Base-by-base conservation (phyloP, 2,113 vertebrate genomes). In the Pluvianellus socialis region DNA sequence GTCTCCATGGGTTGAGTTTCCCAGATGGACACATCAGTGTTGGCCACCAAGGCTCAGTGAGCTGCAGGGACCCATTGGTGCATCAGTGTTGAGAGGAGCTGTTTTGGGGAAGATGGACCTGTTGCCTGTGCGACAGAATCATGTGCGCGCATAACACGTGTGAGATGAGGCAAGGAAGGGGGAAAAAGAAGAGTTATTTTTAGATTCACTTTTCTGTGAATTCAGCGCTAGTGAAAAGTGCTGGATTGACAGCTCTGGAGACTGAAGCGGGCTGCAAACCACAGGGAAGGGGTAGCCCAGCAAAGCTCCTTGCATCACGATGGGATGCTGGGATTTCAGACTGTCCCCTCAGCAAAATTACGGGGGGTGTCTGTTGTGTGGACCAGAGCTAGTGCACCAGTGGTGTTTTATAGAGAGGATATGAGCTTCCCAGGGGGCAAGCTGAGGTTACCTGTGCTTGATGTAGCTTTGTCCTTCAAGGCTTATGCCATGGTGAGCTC, bases 131-230 rank as follows among this genome's bases (percentile, higher is more conserved):
- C 33, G 0, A 83, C 95, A 86, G 59, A 80, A 65, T 93, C 94
- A 89, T 65, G 86, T 80, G 88, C 10, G 0, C 5, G 5, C 9
- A 1, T 18, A 49, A 47, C 63, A 86, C 56, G 80, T 95, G 92
- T 79, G 95, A 79, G 86, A 92, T 87, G 92, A 96, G 92, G 94
- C 79, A 40, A 44, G 68, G 74, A 79, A 75, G 27, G n/a, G 90
- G 87, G 59, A 9, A 82, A 88, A 92, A 84, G 40, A 79, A 44
- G 72, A 42, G 82, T 80, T 96, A 92, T 95, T 92, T 93, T 96
- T 94, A 84, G 94, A 10, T 86, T 94, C 86, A 94, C 92, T 96
- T 96, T 94, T 96, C 94, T 94, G 92, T 96, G 96, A 89, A 89
- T 94, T 95, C 95, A 94, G 86, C 47, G 21, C 94, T 62, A 72